Base-by-base conservation (phyloP, 1,140 invertebrate genomes). In the Parasteatoda tepidariorum region DNA sequence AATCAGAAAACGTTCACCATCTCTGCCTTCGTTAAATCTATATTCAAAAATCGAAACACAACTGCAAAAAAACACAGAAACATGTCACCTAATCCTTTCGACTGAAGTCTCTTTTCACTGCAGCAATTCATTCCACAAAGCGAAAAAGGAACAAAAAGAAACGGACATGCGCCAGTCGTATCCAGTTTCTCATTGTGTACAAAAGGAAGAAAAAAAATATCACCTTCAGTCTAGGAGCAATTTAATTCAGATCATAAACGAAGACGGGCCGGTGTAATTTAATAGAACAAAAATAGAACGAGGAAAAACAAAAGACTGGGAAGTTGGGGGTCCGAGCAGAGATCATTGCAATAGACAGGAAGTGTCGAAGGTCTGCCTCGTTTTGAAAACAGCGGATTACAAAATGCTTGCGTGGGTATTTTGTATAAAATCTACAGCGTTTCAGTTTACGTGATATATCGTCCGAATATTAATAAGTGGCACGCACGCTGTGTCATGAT, bases 161-260 rank as follows among this genome's bases (percentile, higher is more conserved):
- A 13, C 9, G 38, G 38, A 18, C 38, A 48, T 48, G 38, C 38
- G 38, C 18, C 38, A 48, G 38, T 48, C 38, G 1, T 48, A 9
- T 48, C 18, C 4, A 2, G 38, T 18, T 13, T 18, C 61, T 64
- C 28, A 64, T 64, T 64, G 61, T 64, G 33, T 64, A 30, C 28
- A 15, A 30, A n/a, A n/a, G n/a, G n/a, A n/a, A n/a, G n/a, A 64
- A 64, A 64, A 48, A 48, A 30, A n/a, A 1, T 30, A 30, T n/a
- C 28, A 30, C 28, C 61, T 64, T n/a, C 61, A 5, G 15, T 13
- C 28, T 6, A 18, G 6, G 0, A 28, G 28, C 28, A 30, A 64
- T 31, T 31, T 64, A 30, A 64, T 64, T 26, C 61, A 64, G 61
- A 64, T 64, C 61, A 64, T 4, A 64, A 64, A 31, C 30, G 30